Evolutionary conservation across 1,140 invertebrate genomes (phyloP), one percentile per base, ranked within the genome.

Genomic region (Trachymyrmex cornetzi): DNA sequence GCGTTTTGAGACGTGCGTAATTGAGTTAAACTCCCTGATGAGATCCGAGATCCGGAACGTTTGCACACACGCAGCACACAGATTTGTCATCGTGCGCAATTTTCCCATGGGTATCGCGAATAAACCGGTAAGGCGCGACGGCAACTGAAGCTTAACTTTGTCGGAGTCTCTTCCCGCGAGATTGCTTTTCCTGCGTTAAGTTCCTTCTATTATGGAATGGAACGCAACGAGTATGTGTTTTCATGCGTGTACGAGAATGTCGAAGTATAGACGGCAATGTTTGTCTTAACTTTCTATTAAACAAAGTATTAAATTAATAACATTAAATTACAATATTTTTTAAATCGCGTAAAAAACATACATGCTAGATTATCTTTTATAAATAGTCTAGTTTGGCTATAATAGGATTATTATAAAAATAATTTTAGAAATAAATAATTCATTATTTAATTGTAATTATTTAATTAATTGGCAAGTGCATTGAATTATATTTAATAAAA

Each of bases 111-210:
- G 55, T 77, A 27, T 63, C 48, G 71, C 48, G 48, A 66, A 72
- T 75, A 79, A 72, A 75, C 48, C 50, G 59, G 34, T 63, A 55
- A 57, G 27, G 64, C 19, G 63, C 59, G 24, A 16, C 30, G 30
- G 64, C 66, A 50, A 27, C 38, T n/a, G 55, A 71, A 27, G 81
- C 55, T 16, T 48, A 53, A 59, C 34, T 72, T 74, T 27, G 61
- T 61, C 67, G 53, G 19, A 48, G 38, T 61, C 24, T 57, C 48
- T 87, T 88, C 59, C 63, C 34, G 44, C 59, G 87, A 88, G 79
- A 88, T 82, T 77, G 85, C 48, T 69, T 88, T 82, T 77, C 57
- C 67, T 81, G 34, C 24, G 44, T 53, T 44, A 57, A 88, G 77
- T 86, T 69, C 38, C 57, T 55, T 48, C 57, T 61, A 55, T 88